These are phyloP conservation scores for Galleria mellonella DNA, from an alignment of 1,140 invertebrate genomes.

Conservation along the genomic window DNA sequence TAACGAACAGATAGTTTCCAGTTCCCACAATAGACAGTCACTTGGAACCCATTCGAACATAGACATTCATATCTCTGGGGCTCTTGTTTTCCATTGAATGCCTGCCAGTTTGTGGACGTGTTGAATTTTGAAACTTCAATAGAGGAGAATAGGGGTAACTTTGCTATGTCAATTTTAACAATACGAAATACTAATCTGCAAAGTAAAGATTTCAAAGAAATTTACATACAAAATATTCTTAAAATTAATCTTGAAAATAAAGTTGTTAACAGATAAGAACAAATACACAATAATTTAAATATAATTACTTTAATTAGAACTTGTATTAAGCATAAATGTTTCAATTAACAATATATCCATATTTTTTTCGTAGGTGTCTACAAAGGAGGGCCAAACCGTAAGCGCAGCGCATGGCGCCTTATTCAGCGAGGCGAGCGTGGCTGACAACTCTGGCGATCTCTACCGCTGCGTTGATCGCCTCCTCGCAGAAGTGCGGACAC, in stretches of 20 bases:
- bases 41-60: not conserved
- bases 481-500: conserved; percentile 77
- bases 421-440: conserved; percentile 85
- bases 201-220: too few species aligned
- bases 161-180: too few species aligned
- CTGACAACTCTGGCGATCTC: conserved; percentile 82
- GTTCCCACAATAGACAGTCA: not conserved
- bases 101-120: not conserved
- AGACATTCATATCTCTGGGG: not conserved
- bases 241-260: too few species aligned
- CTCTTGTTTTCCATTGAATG: not conserved
- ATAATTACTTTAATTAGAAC: too few species aligned
- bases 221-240: too few species aligned
- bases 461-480: conserved; percentile 81
- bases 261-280: too few species aligned
- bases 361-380: conserved; percentile 76
- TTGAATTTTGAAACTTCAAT: not conserved
- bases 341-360: too few species aligned
- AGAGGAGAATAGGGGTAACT: too few species aligned
- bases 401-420: conserved; percentile 80
- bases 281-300: too few species aligned
- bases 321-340: too few species aligned
- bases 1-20: not conserved
- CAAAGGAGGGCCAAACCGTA: conserved; percentile 80
- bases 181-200: too few species aligned